phyloP scores from a whole-genome alignment of 1,140 invertebrate species.

The Drosophila bipectinata region DNA sequence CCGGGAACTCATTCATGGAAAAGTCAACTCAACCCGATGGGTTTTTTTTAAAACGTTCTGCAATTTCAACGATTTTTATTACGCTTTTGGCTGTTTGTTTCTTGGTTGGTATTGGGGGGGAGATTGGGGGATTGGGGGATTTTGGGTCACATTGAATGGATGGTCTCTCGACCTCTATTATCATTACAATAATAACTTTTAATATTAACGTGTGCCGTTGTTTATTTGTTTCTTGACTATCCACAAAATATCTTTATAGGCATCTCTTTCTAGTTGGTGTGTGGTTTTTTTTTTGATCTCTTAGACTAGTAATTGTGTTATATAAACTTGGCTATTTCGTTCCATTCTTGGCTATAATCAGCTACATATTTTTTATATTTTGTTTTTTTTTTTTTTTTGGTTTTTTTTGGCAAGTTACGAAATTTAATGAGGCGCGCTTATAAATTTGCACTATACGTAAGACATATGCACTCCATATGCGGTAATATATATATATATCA shows the following conservation, averaged over 20 bases:
- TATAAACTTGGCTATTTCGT: conserved; percentile 37
- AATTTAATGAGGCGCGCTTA: conserved; percentile 22
- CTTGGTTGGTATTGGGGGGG: neutral
- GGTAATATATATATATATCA: conserved; percentile 10
- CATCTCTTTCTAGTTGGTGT: conserved; percentile 24
- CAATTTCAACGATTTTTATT: conserved; percentile 70
- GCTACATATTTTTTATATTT: conserved; percentile 5
- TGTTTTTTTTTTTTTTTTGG: conserved; percentile 4
- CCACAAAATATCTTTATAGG: conserved; percentile 12
- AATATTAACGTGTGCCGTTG: conserved; percentile 43
- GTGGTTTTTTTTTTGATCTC: neutral
- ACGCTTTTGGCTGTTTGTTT: conserved; percentile 27
- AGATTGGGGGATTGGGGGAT: neutral
- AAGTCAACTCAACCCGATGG: neutral
- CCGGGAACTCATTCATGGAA: conserved; percentile 26
- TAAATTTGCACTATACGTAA: conserved; percentile 49
- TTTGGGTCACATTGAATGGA: conserved; percentile 25
- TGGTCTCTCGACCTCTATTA: neutral
- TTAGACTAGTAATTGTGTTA: conserved; percentile 20
- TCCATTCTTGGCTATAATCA: conserved; percentile 11
- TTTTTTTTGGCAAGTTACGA: conserved; percentile 4
- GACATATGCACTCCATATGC: conserved; percentile 18
- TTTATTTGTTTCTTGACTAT: conserved; percentile 12
- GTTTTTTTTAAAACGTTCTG: conserved; percentile 59
- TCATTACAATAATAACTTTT: conserved; percentile 22